These are phyloP conservation scores for Tenthredo notha DNA, from an alignment of 2,888 invertebrate species.

Conservation along the genomic window DNA sequence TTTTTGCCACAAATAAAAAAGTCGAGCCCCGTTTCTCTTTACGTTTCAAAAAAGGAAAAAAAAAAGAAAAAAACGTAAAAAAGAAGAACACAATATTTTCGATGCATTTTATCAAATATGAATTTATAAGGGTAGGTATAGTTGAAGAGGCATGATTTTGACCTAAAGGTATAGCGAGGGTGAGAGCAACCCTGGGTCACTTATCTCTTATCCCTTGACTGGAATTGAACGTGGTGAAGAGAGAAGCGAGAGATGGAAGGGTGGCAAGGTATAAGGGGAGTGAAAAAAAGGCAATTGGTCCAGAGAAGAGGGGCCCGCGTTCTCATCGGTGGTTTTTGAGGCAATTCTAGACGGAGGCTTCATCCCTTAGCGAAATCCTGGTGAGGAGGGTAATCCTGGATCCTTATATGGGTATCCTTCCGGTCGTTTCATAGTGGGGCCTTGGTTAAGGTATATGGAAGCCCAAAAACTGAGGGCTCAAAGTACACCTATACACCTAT, in stretches of 20 bases:
- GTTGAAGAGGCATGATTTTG: neutral
- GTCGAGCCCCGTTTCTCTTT: neutral
- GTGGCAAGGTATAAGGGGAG: conserved; percentile 50
- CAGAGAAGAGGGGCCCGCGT: conserved; percentile 56
- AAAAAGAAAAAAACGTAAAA: neutral
- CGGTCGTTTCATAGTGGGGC: conserved; percentile 33
- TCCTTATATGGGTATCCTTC: conserved; percentile 59
- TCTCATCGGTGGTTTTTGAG: conserved; percentile 64
- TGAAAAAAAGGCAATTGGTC: conserved; percentile 64
- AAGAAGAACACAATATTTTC: neutral
- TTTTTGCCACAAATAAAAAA: conserved; percentile 19
- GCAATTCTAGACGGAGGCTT: conserved; percentile 67
- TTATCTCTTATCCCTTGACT: conserved; percentile 65
- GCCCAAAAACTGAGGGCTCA: conserved; percentile 9
- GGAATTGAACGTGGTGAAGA: conserved; percentile 62
- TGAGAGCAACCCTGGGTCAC: conserved; percentile 55
- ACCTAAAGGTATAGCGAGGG: neutral
- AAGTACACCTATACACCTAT: neutral
- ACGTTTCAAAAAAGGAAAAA: neutral
- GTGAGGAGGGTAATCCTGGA: conserved; percentile 64
- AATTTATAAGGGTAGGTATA: conserved; percentile 45
- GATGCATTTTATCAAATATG: neutral
- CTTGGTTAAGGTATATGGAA: neutral
- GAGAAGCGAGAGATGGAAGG: conserved; percentile 24
- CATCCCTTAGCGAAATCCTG: conserved; percentile 57